Evolutionary conservation across 2,113 vertebrate species (phyloP).

Genomic region (Sebastes schlegelii): DNA sequence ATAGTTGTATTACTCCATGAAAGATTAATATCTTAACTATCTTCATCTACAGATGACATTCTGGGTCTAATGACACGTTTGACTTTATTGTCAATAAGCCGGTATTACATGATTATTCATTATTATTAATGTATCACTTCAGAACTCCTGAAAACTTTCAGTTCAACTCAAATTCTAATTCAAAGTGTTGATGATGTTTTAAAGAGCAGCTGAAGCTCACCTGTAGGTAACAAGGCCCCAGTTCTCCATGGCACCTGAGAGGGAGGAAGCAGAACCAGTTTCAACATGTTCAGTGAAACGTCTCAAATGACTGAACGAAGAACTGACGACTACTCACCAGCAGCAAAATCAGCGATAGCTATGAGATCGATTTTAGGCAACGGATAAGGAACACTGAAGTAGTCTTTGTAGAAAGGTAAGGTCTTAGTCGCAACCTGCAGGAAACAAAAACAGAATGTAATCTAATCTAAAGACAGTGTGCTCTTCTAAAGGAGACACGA

Average conservation of each 20-base stretch:
- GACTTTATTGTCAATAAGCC: neutral
- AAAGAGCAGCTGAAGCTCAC: slow-evolving; percentile 69
- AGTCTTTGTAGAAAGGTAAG: slow-evolving; percentile 99
- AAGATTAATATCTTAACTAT: neutral
- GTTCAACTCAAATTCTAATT: too few relatives aligned
- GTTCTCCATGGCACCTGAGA: slow-evolving; percentile 99
- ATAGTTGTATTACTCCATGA: neutral
- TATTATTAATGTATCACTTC: too few relatives aligned
- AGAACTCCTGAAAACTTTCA: too few relatives aligned
- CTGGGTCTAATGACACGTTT: neutral
- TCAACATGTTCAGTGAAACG: slow-evolving; percentile 14
- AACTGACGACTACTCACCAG: slow-evolving; percentile 85
- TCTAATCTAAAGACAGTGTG: neutral
- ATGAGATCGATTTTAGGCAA: slow-evolving; percentile 99
- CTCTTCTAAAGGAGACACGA: neutral
- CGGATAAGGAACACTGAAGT: slow-evolving; percentile 99
- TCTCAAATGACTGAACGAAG: slow-evolving; percentile 31
- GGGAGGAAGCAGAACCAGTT: neutral
- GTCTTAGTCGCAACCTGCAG: slow-evolving; percentile 98
- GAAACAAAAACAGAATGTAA: neutral
- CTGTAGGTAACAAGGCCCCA: slow-evolving; percentile 99
- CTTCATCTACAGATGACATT: neutral
- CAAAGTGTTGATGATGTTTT: too few relatives aligned
- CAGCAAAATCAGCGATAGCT: slow-evolving; percentile 99
- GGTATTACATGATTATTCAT: neutral